Evolutionary conservation across 2,113 vertebrate species (phyloP).

Genomic region (Grammomys dolichurus): DNA sequence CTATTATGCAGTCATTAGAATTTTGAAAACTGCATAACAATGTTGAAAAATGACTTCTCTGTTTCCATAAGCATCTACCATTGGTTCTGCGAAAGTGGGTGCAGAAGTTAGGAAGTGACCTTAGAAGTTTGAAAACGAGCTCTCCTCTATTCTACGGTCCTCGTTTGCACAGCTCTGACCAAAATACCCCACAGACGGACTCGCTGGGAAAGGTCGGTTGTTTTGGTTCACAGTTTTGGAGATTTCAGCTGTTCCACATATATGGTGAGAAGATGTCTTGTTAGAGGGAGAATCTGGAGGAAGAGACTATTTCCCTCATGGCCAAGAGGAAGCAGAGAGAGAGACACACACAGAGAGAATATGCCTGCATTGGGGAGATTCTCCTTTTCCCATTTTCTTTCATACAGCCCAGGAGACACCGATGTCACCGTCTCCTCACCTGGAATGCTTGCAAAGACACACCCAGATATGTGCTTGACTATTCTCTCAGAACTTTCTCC

Average conservation of each 20-base stretch:
- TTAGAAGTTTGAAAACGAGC: too few species aligned
- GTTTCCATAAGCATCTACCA: not conserved
- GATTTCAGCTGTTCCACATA: not conserved
- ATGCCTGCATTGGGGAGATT: not conserved
- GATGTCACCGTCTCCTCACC: not conserved
- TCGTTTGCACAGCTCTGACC: not conserved
- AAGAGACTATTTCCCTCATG: not conserved
- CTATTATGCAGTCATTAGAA: constrained; percentile 66
- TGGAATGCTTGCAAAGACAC: not conserved
- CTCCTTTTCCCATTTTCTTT: not conserved
- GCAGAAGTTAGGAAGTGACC: not conserved
- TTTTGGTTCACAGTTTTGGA: not conserved
- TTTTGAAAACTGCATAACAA: constrained; percentile 52
- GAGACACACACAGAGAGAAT: not conserved
- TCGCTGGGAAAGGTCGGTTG: not conserved
- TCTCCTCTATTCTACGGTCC: not conserved
- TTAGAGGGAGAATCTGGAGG: too few species aligned
- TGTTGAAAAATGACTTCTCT: constrained; percentile 53
- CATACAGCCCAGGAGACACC: too few species aligned
- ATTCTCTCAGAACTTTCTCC: not conserved
- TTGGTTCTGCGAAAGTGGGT: not conserved
- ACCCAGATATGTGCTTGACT: not conserved
- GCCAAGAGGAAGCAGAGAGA: not conserved
- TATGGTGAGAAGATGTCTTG: not conserved
- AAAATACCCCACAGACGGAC: too few species aligned